These are phyloP conservation scores for Ochropleura plecta DNA, from an alignment of 2,888 invertebrate species.

Conservation along the genomic window DNA sequence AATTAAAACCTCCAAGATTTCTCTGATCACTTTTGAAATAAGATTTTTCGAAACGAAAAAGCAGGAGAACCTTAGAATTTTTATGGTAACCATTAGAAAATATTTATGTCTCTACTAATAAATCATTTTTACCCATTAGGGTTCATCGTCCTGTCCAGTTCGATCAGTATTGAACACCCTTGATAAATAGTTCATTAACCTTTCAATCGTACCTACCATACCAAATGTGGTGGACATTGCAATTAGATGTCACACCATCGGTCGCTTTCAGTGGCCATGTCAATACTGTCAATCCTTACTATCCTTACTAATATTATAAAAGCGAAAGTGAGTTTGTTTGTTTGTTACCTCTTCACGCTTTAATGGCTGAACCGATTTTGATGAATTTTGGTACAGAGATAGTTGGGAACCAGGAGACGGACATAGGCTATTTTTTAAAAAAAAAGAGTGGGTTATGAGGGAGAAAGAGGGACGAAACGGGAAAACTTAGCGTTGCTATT, in stretches of 20 bases:
- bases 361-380: too few species aligned
- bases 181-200: conserved; percentile 45
- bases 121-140: background rate
- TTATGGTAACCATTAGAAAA: background rate
- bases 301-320: background rate
- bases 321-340: background rate
- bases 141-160: conserved; percentile 17
- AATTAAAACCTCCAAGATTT: too few species aligned
- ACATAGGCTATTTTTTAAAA: too few species aligned
- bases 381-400: too few species aligned
- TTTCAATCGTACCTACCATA: conserved; percentile 7
- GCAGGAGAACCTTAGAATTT: background rate
- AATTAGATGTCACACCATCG: conserved; percentile 1
- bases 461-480: too few species aligned
- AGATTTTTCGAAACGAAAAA: background rate
- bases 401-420: too few species aligned
- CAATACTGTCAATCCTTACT: conserved; percentile 27
- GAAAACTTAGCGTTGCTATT: too few species aligned
- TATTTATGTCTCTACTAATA: background rate
- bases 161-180: conserved; percentile 10
- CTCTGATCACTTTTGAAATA: background rate
- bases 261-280: background rate
- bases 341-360: background rate
- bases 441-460: too few species aligned
- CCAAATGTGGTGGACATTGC: conserved; percentile 12